Evolutionary conservation across 1,140 invertebrate genomes (phyloP).

Genomic region (Coenobita brevimanus): DNA sequence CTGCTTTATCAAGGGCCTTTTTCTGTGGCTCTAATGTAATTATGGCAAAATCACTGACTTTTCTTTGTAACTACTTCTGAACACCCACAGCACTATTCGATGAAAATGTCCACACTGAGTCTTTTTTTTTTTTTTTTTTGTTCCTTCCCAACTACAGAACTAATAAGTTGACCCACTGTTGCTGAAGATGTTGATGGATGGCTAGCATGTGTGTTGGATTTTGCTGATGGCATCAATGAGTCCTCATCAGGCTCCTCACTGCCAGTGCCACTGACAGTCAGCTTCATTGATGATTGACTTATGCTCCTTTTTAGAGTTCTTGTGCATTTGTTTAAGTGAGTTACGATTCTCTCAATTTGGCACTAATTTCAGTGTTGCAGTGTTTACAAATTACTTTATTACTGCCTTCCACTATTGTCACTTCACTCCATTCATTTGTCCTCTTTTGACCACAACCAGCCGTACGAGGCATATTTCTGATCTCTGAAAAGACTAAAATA

Average conservation of each 20-base stretch:
- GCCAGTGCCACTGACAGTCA: conserved; percentile 16
- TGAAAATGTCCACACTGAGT: too few relatives aligned
- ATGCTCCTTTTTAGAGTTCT: background rate
- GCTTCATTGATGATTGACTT: conserved; percentile 15
- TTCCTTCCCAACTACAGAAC: background rate
- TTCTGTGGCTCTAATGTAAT: conserved; percentile 4
- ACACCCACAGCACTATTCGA: background rate
- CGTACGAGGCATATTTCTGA: too few relatives aligned
- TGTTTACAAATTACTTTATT: conserved; percentile 35
- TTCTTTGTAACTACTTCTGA: background rate
- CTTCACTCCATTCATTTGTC: conserved; percentile 37
- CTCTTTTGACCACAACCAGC: conserved; percentile 17
- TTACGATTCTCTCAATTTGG: conserved; percentile 34
- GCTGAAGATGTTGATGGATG: too few relatives aligned
- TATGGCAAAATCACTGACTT: conserved; percentile 8
- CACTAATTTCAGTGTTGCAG: conserved; percentile 30
- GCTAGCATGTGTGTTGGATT: background rate
- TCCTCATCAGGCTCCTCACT: conserved; percentile 19
- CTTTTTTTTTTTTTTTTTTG: background rate
- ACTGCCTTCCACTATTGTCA: conserved; percentile 33
- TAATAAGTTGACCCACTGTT: background rate
- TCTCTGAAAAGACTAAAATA: too few relatives aligned
- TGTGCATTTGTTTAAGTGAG: conserved; percentile 14
- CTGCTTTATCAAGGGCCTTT: background rate
- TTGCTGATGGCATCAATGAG: background rate